Evolutionary conservation across 2,888 invertebrate species (phyloP).

Genomic region (Dastarcus helophoroides): DNA sequence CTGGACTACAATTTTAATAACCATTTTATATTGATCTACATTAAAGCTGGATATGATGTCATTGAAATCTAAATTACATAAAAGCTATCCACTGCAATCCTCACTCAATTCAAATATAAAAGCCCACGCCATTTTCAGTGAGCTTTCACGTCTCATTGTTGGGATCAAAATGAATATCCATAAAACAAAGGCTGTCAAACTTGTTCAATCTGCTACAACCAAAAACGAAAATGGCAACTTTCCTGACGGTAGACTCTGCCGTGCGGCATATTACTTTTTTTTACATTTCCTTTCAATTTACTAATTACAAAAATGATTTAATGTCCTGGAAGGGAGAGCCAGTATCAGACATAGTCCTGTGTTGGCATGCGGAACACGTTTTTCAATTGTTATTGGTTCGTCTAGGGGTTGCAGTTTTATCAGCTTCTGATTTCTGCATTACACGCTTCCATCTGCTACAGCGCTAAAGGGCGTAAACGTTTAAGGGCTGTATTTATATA

Average conservation of each 20-base stretch:
- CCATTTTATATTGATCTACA: too few relatives aligned
- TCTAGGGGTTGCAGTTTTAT: conserved; percentile 15
- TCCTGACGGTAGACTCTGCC: conserved; percentile 11
- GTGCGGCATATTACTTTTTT: conserved; percentile 12
- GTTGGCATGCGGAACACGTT: conserved; percentile 24
- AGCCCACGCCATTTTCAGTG: too few relatives aligned
- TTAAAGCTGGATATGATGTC: too few relatives aligned
- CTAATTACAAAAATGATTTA: conserved; percentile 30
- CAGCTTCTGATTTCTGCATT: conserved; percentile 24
- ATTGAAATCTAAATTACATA: too few relatives aligned
- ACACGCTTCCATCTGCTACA: conserved; percentile 5
- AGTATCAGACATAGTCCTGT: conserved; percentile 10
- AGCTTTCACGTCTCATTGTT: too few relatives aligned
- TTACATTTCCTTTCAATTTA: conserved; percentile 23
- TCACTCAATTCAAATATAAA: too few relatives aligned
- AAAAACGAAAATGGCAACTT: too few relatives aligned
- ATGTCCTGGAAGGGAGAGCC: conserved; percentile 15
- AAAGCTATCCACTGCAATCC: too few relatives aligned
- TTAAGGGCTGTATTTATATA: not conserved
- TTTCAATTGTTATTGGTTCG: conserved; percentile 27
- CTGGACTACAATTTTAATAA: too few relatives aligned
- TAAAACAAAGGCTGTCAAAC: too few relatives aligned
- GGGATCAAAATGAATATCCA: too few relatives aligned
- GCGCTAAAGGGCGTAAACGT: not conserved
- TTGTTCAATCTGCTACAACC: too few relatives aligned